Evolutionary conservation across 2,888 invertebrate species (phyloP).

Genomic region (Eristalis pertinax): DNA sequence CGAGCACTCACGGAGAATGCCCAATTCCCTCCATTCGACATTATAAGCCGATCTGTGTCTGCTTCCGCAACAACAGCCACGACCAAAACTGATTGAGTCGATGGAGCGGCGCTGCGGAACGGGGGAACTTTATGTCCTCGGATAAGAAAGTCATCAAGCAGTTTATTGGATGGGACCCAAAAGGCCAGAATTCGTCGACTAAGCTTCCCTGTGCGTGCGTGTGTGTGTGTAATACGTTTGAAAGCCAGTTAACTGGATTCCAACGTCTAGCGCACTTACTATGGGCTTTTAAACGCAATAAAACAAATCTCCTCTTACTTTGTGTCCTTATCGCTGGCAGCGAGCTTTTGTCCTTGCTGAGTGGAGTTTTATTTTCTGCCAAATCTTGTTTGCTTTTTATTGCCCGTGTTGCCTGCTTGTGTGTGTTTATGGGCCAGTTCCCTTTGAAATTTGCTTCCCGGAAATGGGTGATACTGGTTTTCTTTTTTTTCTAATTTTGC

Average conservation of each 20-base stretch:
- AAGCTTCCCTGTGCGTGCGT: slow-evolving; percentile 24
- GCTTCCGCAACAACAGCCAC: background rate
- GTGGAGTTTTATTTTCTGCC: slow-evolving; percentile 29
- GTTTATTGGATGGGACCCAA: slow-evolving; percentile 43
- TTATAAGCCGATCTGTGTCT: background rate
- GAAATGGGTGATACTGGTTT: background rate
- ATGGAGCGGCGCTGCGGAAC: background rate
- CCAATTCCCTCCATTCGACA: slow-evolving; percentile 36
- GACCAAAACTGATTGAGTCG: background rate
- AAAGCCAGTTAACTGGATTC: slow-evolving; percentile 5
- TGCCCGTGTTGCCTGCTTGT: slow-evolving; percentile 5
- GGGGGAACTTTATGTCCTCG: slow-evolving; percentile 37
- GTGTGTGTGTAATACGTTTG: background rate
- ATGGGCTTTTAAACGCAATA: slow-evolving; percentile 17
- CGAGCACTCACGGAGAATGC: slow-evolving; percentile 16
- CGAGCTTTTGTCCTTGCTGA: slow-evolving; percentile 37
- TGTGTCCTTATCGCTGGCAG: slow-evolving; percentile 34
- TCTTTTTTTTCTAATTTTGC: background rate
- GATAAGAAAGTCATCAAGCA: slow-evolving; percentile 55
- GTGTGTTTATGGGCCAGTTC: background rate
- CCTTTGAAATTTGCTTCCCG: background rate
- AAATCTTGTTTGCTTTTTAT: slow-evolving; percentile 36
- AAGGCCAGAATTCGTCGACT: slow-evolving; percentile 42
- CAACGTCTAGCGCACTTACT: slow-evolving; percentile 24
- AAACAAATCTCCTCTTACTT: slow-evolving; percentile 37